Evolutionary conservation across 2,113 vertebrate genomes (phyloP).

Genomic region (Onychorhynchus coronatus): DNA sequence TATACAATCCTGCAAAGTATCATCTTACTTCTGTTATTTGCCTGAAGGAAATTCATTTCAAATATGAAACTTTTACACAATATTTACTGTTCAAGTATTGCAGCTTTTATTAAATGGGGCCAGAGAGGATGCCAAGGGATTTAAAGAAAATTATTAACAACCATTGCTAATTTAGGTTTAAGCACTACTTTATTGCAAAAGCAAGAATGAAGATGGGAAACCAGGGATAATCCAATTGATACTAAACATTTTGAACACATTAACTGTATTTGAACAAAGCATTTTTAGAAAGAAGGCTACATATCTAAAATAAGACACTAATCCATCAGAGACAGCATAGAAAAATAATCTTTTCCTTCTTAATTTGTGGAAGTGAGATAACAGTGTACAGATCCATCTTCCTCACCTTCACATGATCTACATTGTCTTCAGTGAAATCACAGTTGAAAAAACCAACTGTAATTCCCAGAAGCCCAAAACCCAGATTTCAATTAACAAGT

Average conservation of each 20-base stretch:
- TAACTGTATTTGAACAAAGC: neutral
- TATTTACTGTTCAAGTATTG: slow-evolving; percentile 64
- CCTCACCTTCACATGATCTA: neutral
- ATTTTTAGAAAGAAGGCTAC: neutral
- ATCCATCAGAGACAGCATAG: neutral
- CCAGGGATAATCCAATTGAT: slow-evolving; percentile 45
- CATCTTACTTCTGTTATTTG: slow-evolving; percentile 64
- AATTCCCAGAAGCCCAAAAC: neutral
- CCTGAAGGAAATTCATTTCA: slow-evolving; percentile 68
- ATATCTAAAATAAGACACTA: neutral
- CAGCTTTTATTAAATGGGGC: slow-evolving; percentile 63
- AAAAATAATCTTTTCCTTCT: neutral
- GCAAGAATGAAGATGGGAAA: slow-evolving; percentile 5
- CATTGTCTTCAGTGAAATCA: neutral
- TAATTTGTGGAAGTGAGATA: neutral
- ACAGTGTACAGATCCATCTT: neutral
- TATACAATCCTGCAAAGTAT: slow-evolving; percentile 63
- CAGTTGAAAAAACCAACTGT: neutral
- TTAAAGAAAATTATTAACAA: slow-evolving; percentile 63
- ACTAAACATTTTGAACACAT: slow-evolving; percentile 22
- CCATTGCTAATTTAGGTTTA: slow-evolving; percentile 43
- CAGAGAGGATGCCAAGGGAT: slow-evolving; percentile 39
- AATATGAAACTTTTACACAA: slow-evolving; percentile 66
- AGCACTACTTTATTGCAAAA: slow-evolving; percentile 39
- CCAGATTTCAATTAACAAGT: neutral